Percentiles rank a stretch among this genome's conserved stretches.
These are phyloP conservation scores for Lamprotornis superbus DNA, from an alignment of 2,113 vertebrate species.

Conservation along the genomic window DNA sequence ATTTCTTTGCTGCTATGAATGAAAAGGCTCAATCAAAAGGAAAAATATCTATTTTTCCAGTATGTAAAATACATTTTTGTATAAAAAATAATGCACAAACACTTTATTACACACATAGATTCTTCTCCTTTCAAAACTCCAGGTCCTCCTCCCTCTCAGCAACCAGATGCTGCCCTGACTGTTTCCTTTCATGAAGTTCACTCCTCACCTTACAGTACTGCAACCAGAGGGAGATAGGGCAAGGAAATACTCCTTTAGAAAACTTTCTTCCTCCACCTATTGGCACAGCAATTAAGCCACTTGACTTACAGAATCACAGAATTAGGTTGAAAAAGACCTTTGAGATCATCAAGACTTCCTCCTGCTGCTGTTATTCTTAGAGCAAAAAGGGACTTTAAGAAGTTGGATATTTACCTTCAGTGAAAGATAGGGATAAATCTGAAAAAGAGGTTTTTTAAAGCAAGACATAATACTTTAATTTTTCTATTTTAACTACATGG, in stretches of 20 bases:
- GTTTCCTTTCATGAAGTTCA: neutral
- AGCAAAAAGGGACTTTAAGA: neutral
- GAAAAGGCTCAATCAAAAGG: neutral
- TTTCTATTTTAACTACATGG: neutral
- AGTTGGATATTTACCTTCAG: neutral
- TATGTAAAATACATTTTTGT: neutral
- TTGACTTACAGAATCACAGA: neutral
- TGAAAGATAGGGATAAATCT: neutral
- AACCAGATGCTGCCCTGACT: neutral
- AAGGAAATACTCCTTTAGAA: neutral
- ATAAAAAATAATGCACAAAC: neutral
- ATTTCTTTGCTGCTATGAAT: neutral
- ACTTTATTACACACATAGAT: neutral
- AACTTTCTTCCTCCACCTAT: neutral
- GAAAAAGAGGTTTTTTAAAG: neutral
- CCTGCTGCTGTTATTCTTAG: neutral
- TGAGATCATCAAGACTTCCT: neutral
- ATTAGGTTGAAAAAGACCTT: neutral
- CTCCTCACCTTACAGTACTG: fast-evolving
- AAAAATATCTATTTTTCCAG: neutral
- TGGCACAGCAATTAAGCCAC: neutral
- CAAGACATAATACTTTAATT: neutral
- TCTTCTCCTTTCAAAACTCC: neutral
- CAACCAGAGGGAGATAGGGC: neutral
- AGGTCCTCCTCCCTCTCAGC: neutral